Evolutionary conservation across 1,140 invertebrate species (phyloP).

Genomic region (Plodia interpunctella): DNA sequence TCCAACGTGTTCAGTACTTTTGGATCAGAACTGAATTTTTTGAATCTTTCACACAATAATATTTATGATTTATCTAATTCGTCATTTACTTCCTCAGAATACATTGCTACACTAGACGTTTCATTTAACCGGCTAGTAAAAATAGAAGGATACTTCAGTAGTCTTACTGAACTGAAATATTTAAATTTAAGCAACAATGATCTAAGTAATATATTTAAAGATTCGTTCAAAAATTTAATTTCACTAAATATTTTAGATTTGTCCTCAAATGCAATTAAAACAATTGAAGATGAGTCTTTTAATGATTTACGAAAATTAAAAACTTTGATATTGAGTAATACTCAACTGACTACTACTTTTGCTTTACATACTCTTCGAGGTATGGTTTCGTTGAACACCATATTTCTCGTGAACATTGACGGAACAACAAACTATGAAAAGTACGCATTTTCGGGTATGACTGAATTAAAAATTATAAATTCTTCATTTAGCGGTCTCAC

Average conservation of each 20-base stretch:
- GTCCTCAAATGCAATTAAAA: neutral
- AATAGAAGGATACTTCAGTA: neutral
- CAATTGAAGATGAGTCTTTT: constrained; percentile 1
- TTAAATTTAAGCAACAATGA: constrained; percentile 3
- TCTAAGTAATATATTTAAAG: neutral
- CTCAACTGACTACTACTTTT: neutral
- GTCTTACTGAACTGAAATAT: neutral
- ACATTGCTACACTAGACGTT: neutral
- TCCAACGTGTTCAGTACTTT: neutral
- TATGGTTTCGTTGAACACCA: neutral
- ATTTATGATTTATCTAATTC: neutral
- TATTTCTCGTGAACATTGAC: neutral
- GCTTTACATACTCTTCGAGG: neutral
- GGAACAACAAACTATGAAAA: neutral
- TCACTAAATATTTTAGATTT: neutral
- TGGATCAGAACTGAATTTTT: neutral
- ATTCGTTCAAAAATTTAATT: neutral
- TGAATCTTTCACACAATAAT: neutral
- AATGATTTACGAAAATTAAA: neutral
- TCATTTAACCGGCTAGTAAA: neutral
- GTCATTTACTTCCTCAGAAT: neutral
- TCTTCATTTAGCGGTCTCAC: neutral
- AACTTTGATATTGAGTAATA: neutral
- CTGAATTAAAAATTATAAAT: neutral
- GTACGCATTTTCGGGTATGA: constrained; percentile 1